Conservation (phyloP, 1,140 invertebrate species). For the Helicoverpa zea region DNA sequence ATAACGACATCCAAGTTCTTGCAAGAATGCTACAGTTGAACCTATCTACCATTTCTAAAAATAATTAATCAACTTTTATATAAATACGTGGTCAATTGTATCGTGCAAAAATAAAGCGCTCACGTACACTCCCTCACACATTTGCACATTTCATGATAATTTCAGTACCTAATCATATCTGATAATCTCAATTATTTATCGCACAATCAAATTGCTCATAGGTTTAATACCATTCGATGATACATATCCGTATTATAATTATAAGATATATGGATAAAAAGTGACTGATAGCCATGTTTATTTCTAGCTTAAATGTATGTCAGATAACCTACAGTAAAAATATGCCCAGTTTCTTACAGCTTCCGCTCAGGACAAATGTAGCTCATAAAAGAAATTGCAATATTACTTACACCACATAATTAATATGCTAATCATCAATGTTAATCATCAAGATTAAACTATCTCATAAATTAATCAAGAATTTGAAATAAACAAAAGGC, state of each 20-base stretch:
- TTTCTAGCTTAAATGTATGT: slow-evolving; percentile 9
- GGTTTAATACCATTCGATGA: slow-evolving; percentile 17
- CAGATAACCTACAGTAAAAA: background rate
- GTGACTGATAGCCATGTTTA: slow-evolving; percentile 4
- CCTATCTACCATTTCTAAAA: no score
- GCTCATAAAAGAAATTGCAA: no score
- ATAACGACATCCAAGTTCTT: no score
- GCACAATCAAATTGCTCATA: slow-evolving; percentile 26
- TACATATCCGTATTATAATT: slow-evolving; percentile 30
- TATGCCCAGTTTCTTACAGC: no score
- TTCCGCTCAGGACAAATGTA: no score
- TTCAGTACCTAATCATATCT: background rate
- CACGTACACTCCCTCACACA: background rate
- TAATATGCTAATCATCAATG: no score
- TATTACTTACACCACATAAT: no score
- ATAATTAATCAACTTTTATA: background rate
- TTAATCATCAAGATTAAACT: no score
- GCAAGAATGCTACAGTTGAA: no score
- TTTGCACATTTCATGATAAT: slow-evolving; percentile 11
- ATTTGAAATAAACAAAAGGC: no score
- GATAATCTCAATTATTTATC: slow-evolving; percentile 24
- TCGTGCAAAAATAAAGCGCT: background rate
- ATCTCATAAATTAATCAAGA: no score
- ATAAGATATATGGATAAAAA: slow-evolving; percentile 6
- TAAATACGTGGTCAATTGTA: background rate